Evolutionary conservation across 2,113 vertebrate species (phyloP), one percentile per base, ranked within the genome.

Genomic region (Stegastes partitus): DNA sequence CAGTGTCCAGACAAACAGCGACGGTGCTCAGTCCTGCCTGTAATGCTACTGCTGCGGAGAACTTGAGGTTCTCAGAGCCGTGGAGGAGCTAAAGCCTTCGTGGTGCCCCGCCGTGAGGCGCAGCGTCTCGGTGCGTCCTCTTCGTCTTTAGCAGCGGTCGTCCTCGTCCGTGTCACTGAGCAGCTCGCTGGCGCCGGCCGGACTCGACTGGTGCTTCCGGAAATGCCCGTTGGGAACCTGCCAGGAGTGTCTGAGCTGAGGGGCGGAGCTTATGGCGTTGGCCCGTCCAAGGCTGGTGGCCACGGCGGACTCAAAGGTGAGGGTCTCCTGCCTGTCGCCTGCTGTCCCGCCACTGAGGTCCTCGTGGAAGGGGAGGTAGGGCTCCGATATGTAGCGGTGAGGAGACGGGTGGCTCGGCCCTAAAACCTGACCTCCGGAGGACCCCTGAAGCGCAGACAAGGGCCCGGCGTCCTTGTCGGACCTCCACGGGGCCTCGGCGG

Each of bases 191-290:
- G 95, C 93, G 21, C 95, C 93, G 6, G 93, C 92, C 54, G 96
- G 92, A 82, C 93, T 73, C 1, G 95, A 93, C 4, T 96, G 95
- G 83, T 96, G 93, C 91, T 97, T 95, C 39, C 94, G 94, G 81
- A 98, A 98, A 90, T 99, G 97, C 45, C 97, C 97, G 0, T 99
- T 99, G 12, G 97, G 98, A 93, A 99, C 95, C 91, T 99, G 97
- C 97, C 97, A 99, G 84, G 95, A 94, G 91, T 98, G 97, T 85
- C 97, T 95, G 85, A 97, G 94, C 47, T 97, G 96, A 0, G 97
- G 97, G 16, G 97, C 97, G 0, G 96, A 97, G 87, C 96, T 96
- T 23, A 98, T 97, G 79, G 97, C 96, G 72, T 98, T 98, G 91
- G 96, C 95, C 16, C 96, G 96, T 49, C 97, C 97, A 25, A 97